Percentiles rank a stretch among this genome's conserved stretches.
These are phyloP conservation scores for Phenacoccus solenopsis DNA, from an alignment of 1,140 invertebrate genomes.

Conservation along the genomic window DNA sequence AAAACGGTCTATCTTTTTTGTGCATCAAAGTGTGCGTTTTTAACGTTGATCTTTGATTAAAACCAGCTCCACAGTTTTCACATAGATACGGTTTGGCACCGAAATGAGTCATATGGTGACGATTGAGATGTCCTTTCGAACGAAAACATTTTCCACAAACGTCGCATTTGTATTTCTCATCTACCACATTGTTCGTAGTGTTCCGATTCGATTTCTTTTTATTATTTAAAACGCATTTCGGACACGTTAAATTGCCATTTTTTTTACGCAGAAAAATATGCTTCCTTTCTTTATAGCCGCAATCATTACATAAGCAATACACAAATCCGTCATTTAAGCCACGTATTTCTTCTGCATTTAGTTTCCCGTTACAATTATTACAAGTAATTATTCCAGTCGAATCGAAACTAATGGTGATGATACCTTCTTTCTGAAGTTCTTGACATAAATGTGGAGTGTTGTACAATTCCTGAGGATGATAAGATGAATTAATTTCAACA, in stretches of 20 bases:
- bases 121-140: constrained; percentile 10
- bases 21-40: constrained; percentile 39
- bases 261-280: neutral
- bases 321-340: neutral
- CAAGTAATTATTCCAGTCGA: neutral
- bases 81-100: constrained; percentile 51
- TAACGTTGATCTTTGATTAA: constrained; percentile 37
- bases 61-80: constrained; percentile 39
- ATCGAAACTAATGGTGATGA: neutral
- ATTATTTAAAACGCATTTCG: neutral
- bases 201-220: neutral
- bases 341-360: neutral
- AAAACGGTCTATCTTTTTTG: constrained; percentile 41
- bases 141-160: constrained; percentile 15
- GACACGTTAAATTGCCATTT: neutral
- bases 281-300: neutral
- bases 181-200: neutral
- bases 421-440: neutral
- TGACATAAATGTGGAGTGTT: neutral
- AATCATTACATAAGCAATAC: neutral
- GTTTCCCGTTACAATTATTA: neutral
- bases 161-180: neutral
- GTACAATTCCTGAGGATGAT: neutral
- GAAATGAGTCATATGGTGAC: constrained; percentile 46
- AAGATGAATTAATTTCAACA: no score